Conservation (phyloP, 2,113 vertebrate species). For the Psophia crepitans region DNA sequence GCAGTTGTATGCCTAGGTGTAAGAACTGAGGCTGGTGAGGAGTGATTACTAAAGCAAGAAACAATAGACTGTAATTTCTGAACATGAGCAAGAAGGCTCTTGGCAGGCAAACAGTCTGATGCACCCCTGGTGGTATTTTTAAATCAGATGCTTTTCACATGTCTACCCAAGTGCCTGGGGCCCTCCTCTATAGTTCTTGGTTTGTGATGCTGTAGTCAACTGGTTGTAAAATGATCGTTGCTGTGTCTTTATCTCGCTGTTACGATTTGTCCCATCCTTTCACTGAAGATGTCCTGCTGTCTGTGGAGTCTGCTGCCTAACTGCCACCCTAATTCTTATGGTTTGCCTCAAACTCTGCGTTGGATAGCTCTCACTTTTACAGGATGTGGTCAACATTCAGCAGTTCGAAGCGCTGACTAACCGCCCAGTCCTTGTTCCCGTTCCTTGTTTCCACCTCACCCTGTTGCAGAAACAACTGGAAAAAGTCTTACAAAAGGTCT, state of each 20-base stretch:
- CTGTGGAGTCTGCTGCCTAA: background rate
- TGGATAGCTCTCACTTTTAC: background rate
- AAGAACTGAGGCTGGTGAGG: background rate
- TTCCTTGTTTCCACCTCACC: background rate
- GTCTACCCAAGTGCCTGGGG: background rate
- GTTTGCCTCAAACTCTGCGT: background rate
- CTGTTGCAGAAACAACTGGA: background rate
- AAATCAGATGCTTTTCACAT: background rate
- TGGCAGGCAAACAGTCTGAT: background rate
- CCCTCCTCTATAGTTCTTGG: no score
- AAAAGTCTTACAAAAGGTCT: background rate
- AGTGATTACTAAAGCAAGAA: background rate
- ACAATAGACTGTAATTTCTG: background rate
- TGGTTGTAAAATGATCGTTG: fast-evolving
- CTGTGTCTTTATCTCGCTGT: background rate
- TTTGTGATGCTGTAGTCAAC: background rate
- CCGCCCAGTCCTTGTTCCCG: background rate
- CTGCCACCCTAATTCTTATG: background rate
- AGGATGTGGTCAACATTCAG: background rate
- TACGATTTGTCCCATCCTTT: background rate
- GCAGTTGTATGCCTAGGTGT: background rate
- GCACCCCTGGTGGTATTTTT: background rate
- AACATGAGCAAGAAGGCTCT: background rate
- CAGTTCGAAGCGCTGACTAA: background rate
- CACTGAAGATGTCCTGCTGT: fast-evolving